Conservation (phyloP, 2,888 invertebrate genomes). For the Orgyia antiqua region DNA sequence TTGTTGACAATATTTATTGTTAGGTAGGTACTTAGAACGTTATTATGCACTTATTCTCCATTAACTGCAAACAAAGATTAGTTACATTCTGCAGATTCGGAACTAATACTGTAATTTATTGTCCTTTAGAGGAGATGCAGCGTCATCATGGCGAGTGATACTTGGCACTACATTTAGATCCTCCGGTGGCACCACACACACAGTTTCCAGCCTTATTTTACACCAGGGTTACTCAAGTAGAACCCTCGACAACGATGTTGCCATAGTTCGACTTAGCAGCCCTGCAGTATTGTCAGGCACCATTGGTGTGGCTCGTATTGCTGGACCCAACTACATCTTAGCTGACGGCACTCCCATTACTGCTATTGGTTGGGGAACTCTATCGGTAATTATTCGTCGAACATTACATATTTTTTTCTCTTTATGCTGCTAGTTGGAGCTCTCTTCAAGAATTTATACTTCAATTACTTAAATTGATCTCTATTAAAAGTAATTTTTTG, state of each 20-base stretch:
- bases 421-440: too few relatives aligned
- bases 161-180: slow-evolving; percentile 28
- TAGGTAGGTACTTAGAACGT: too few relatives aligned
- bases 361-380: slow-evolving; percentile 41
- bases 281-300: background rate
- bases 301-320: slow-evolving; percentile 15
- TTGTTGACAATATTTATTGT: too few relatives aligned
- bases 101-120: too few relatives aligned
- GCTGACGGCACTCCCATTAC: slow-evolving; percentile 23
- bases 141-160: slow-evolving; percentile 31
- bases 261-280: background rate
- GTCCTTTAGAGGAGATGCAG: slow-evolving; percentile 2
- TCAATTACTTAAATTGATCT: too few relatives aligned
- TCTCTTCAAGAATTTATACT: too few relatives aligned
- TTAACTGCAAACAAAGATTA: too few relatives aligned
- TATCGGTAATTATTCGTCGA: slow-evolving; percentile 23
- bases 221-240: slow-evolving; percentile 28
- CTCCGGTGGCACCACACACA: slow-evolving; percentile 27
- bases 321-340: slow-evolving; percentile 28
- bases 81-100: too few relatives aligned
- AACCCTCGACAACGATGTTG: background rate
- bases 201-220: slow-evolving; percentile 18
- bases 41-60: too few relatives aligned
- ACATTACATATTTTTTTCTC: too few relatives aligned
- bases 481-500: too few relatives aligned